phyloP scores from a whole-genome alignment of 1,140 invertebrate genomes.

The Aphidius gifuensis region DNA sequence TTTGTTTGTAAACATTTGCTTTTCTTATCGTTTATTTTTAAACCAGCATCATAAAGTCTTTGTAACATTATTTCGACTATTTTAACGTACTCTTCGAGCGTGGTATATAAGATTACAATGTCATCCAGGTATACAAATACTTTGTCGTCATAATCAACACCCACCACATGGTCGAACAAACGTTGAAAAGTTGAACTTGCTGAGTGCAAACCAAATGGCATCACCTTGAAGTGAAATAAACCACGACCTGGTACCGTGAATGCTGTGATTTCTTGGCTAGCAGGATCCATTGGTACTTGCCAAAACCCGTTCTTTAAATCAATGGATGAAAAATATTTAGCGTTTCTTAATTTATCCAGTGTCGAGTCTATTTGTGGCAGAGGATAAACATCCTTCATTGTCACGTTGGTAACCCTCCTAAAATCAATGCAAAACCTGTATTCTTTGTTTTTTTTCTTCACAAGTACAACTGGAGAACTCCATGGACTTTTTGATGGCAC shows the following conservation, averaged over 20 bases:
- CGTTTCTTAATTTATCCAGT: constrained; percentile 44
- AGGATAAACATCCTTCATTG: constrained; percentile 49
- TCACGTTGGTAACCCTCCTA: constrained; percentile 45
- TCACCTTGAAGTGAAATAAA: constrained; percentile 35
- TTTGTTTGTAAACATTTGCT: constrained; percentile 29
- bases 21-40: constrained; percentile 32
- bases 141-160: constrained; percentile 3
- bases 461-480: constrained; percentile 44
- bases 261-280: constrained; percentile 21
- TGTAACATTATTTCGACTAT: constrained; percentile 32
- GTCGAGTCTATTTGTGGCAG: constrained; percentile 52
- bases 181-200: constrained; percentile 37
- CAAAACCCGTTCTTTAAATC: constrained; percentile 30
- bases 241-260: constrained; percentile 29
- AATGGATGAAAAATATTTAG: constrained; percentile 39
- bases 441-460: constrained; percentile 50
- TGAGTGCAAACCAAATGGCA: constrained; percentile 41
- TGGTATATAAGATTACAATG: constrained; percentile 17
- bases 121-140: constrained; percentile 35
- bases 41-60: constrained; percentile 6
- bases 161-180: constrained; percentile 27
- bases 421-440: constrained; percentile 54
- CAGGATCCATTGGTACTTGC: constrained; percentile 26
- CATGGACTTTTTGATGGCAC: constrained; percentile 36
- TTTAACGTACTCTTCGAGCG: constrained; percentile 28